phyloP scores from a whole-genome alignment of 2,797 vertebrate genomes.

The Dendrocincla fuliginosa region DNA sequence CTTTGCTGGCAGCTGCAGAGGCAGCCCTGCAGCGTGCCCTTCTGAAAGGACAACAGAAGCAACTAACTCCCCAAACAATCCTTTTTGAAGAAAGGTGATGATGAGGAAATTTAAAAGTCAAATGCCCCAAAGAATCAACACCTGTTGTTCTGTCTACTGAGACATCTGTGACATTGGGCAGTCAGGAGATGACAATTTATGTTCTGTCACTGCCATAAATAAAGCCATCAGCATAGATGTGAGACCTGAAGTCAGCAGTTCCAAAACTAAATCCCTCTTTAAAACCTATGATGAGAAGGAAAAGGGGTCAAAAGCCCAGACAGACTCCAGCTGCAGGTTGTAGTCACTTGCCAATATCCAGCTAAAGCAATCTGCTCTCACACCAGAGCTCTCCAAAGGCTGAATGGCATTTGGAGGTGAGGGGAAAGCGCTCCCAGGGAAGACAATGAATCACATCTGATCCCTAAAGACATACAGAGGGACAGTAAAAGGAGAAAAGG shows the following conservation, averaged over 20 bases:
- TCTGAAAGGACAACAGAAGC: background rate
- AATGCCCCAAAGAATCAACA: background rate
- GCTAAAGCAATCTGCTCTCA: background rate
- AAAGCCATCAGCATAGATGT: background rate
- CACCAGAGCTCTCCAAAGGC: background rate
- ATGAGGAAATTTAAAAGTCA: conserved; percentile 28
- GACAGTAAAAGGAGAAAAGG: background rate
- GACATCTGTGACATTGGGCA: background rate
- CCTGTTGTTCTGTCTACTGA: background rate
- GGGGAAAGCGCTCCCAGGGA: background rate
- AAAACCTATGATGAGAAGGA: background rate
- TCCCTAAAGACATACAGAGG: background rate
- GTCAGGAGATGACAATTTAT: background rate
- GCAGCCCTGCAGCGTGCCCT: background rate
- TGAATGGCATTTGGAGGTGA: background rate
- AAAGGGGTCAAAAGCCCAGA: background rate
- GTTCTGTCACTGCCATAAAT: background rate
- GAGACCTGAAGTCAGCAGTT: conserved; percentile 14
- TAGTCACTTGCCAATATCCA: background rate
- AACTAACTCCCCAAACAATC: background rate
- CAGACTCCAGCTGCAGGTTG: background rate
- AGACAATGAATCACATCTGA: background rate
- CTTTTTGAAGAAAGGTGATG: background rate
- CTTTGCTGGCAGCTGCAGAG: background rate
- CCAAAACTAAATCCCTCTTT: background rate